These are phyloP conservation scores for Penaeus japonicus DNA, from an alignment of 1,140 invertebrate genomes.

Conservation along the genomic window DNA sequence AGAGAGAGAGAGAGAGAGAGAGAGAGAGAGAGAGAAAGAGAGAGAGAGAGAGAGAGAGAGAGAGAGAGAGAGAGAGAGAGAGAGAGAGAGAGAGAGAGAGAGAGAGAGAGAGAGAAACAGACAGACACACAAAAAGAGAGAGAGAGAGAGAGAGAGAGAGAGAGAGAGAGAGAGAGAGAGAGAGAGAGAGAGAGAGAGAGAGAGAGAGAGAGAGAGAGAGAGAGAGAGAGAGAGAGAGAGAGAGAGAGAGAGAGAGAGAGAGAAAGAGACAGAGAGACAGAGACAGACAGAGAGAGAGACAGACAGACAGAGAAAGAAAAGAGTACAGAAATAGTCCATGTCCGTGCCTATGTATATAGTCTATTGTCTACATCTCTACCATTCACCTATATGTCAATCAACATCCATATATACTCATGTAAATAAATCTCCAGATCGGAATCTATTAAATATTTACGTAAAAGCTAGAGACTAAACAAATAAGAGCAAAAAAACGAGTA, in stretches of 20 bases:
- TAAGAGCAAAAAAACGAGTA: too few relatives aligned
- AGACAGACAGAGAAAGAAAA: not conserved
- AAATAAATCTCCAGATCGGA: too few relatives aligned
- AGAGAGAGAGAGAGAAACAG: not conserved
- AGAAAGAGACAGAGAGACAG: not conserved
- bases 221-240: not conserved
- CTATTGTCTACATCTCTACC: too few relatives aligned
- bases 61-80: slow-evolving; percentile 27
- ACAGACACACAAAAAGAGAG: not conserved
- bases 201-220: slow-evolving; percentile 26
- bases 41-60: too few relatives aligned
- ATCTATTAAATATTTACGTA: too few relatives aligned
- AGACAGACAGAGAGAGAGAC: not conserved
- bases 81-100: slow-evolving; percentile 28
- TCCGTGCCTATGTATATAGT: too few relatives aligned
- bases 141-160: not conserved
- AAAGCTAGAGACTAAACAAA: too few relatives aligned
- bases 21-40: too few relatives aligned
- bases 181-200: not conserved
- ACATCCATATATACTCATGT: too few relatives aligned
- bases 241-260: not conserved
- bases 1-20: too few relatives aligned
- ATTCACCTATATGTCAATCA: too few relatives aligned
- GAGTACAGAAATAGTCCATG: not conserved
- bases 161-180: not conserved